Evolutionary conservation across 2,888 invertebrate genomes (phyloP).

Genomic region (Geotrupes spiniger): DNA sequence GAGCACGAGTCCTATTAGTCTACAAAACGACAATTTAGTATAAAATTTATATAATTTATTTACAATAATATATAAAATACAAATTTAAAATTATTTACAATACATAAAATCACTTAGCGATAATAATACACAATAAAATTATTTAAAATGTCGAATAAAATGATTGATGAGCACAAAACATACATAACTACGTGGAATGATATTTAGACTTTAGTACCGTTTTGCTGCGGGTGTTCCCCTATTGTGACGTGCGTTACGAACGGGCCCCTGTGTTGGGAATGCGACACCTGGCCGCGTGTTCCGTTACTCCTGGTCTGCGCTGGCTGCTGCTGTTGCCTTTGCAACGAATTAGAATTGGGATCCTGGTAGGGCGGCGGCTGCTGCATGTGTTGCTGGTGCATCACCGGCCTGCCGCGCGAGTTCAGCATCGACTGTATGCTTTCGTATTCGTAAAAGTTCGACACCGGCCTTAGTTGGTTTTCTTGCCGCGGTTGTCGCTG

Average conservation of each 20-base stretch:
- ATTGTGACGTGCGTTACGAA: slow-evolving; percentile 64
- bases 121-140: slow-evolving; percentile 1
- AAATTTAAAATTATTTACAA: slow-evolving; percentile 19
- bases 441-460: slow-evolving; percentile 84
- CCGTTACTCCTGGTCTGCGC: slow-evolving; percentile 19
- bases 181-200: background rate
- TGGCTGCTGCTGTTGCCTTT: slow-evolving; percentile 35
- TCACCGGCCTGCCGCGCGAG: slow-evolving; percentile 29
- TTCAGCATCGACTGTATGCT: slow-evolving; percentile 64
- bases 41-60: slow-evolving; percentile 21
- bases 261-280: slow-evolving; percentile 51
- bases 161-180: background rate
- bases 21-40: background rate
- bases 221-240: slow-evolving; percentile 51
- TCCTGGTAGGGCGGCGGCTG: slow-evolving; percentile 35
- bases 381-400: slow-evolving; percentile 24
- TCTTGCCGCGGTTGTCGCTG: slow-evolving; percentile 51
- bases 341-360: slow-evolving; percentile 40
- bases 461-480: slow-evolving; percentile 64
- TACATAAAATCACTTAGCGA: background rate
- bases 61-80: slow-evolving; percentile 21
- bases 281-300: slow-evolving; percentile 20
- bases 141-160: slow-evolving; percentile 2
- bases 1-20: too few species aligned
- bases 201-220: slow-evolving; percentile 47